Base-by-base conservation (phyloP, 2,113 vertebrate species). In the Corythaeola cristata region DNA sequence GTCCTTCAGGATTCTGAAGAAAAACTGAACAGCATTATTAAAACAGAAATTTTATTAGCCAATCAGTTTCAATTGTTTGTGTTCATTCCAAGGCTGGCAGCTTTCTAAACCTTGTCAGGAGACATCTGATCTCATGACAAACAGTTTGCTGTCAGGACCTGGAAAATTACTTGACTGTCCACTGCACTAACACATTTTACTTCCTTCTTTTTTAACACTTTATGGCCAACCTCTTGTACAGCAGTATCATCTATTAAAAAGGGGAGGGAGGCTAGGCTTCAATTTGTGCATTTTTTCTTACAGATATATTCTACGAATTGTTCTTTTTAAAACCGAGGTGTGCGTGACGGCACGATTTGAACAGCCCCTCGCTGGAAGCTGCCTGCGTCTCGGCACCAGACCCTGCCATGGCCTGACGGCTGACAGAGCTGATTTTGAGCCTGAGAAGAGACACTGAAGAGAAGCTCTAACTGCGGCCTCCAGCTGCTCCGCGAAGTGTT, bases 81-180 rank as follows among this genome's bases (percentile, higher is more conserved):
- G 59, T 89, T 96, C 26, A 2, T 67, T 85, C 85, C 23, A 58
- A 23, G 9, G n/a, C 44, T 62, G 62, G 75, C 80, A 89, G 90
- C 90, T 73, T 81, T 88, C 84, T 90, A 67, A 85, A 76, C 23
- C 92, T 86, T 83, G 91, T 97, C 96, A 98, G 95, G 33, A 97
- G 73, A 79, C 97, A 97, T 80, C 63, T 97, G 98, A 98, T 86
- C 94, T 74, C 17, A 92, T 97, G 98, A 98, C 97, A 89, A 97
- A 97, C 11, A 64, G 56, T 62, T 60, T 85, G 90, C 93, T 95
- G 83, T 83, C 76, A 72, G 53, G 55, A 73, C 76, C 45, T 95
- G 91, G 89, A 90, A 80, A 97, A 97, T 76, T 33, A 88, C 74
- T 73, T 67, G 83, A 85, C 73, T 72, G 66, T 28, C 47, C 14